Conservation (phyloP, 2,888 invertebrate species). For the Dioctria linearis region DNA sequence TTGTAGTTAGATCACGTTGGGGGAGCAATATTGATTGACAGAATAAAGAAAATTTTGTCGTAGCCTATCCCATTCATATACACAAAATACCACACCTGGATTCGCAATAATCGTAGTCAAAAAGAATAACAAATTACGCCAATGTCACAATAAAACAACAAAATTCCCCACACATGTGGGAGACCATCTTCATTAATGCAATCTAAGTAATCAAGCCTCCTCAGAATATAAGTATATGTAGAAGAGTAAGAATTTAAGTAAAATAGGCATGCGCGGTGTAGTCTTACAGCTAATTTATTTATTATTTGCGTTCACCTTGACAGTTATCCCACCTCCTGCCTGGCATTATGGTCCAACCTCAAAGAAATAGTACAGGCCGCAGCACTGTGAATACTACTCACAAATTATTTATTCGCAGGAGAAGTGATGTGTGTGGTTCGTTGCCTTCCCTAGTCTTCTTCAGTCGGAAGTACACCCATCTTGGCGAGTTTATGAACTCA, state of each 20-base stretch:
- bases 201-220: not conserved
- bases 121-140: not conserved
- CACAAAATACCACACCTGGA: conserved; percentile 17
- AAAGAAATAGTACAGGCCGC: not conserved
- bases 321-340: conserved; percentile 47
- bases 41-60: conserved; percentile 26
- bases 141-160: conserved; percentile 5
- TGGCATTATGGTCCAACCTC: not conserved
- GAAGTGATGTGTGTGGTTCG: not conserved
- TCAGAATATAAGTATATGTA: not conserved
- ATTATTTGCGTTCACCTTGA: conserved; percentile 45
- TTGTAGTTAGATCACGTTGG: too few relatives aligned
- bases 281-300: conserved; percentile 38
- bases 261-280: conserved; percentile 9
- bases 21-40: conserved; percentile 29
- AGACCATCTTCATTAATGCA: conserved; percentile 42
- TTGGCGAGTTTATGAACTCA: conserved; percentile 41
- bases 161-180: conserved; percentile 5
- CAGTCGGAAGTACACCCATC: conserved; percentile 30
- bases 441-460: conserved; percentile 23
- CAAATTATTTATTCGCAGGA: conserved; percentile 23
- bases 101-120: not conserved
- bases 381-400: not conserved
- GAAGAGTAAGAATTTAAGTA: not conserved
- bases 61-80: conserved; percentile 5